Base-by-base conservation (phyloP, 2,797 vertebrate species). In the Limnodromus scolopaceus region DNA sequence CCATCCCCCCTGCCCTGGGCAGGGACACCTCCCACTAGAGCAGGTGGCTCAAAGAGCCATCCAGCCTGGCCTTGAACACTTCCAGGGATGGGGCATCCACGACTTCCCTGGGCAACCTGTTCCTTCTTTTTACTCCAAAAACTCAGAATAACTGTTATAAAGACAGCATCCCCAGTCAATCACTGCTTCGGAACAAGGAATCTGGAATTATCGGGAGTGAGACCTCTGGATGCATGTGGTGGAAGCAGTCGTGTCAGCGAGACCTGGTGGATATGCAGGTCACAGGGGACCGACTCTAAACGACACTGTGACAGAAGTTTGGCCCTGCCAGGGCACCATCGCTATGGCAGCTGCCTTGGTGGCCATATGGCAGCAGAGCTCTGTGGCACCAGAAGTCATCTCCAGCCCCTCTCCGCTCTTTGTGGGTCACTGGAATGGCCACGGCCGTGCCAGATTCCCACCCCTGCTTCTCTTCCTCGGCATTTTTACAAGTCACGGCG, bases 391-490 rank as follows among this genome's bases (percentile, higher is more conserved):
- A 61, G 70, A 15, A 76, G 24, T 30, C 27, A n/a, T 24, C 22
- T 27, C 8, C 16, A 14, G 13, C 16, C 24, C n/a, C 32, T 75
- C 13, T 65, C 13, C 30, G 64, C 36, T 68, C 36, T 66, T 14
- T 34, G 10, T 58, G 36, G 19, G 20, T 49, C 27, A 13, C 78
- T 49, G 28, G 28, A 70, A 66, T 36, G 39, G 39, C 1, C 14
- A 8, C 0, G 1, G 20, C 4, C 0, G 0, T 61, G 36, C 36
- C 0, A 0, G 34, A 24, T 41, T 75, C 1, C 4, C 39, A 83
- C 4, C 9, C 13, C 11, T 36, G 54, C 51, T 51, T 84, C 48
- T 66, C 32, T 54, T 80, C n/a, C n/a, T 57, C 41, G 72, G 16
- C 1, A 4, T 34, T 71, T 64, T 71, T 57, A 14, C 20, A 78